A percentile compares a stretch with the other conserved stretches of the same genome.
Evolutionary conservation across 2,797 vertebrate species (phyloP).

Genomic region (Astyanax mexicanus): DNA sequence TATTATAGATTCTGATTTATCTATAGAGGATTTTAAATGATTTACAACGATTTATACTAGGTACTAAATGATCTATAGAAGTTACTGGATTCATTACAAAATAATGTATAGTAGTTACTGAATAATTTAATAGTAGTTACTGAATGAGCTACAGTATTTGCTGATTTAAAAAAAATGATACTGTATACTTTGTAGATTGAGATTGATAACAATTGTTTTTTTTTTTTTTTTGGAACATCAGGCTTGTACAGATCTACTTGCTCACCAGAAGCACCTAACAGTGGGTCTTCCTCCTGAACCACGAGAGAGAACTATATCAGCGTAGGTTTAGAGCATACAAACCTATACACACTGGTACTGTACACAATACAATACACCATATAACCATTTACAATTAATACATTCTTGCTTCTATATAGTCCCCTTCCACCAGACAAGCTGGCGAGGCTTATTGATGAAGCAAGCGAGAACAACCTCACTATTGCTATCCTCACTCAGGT

Average conservation of each 20-base stretch:
- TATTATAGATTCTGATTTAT: no score
- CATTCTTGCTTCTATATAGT: slow-evolving; percentile 61
- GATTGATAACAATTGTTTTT: no score
- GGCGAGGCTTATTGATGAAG: slow-evolving; percentile 89
- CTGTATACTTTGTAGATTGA: no score
- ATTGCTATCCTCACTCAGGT: slow-evolving; percentile 95
- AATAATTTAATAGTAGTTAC: no score
- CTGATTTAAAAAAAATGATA: no score
- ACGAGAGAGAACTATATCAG: slow-evolving; percentile 91
- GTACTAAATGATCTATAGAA: no score
- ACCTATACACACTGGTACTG: slow-evolving; percentile 7
- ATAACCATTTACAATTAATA: no score
- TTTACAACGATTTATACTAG: no score
- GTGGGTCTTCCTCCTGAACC: slow-evolving; percentile 91
- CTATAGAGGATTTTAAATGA: no score
- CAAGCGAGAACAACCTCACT: slow-evolving; percentile 90
- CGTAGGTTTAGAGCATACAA: slow-evolving; percentile 72
- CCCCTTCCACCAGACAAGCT: slow-evolving; percentile 89
- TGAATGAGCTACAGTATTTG: no score
- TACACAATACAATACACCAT: not conserved
- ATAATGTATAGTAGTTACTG: no score
- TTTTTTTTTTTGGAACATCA: slow-evolving; percentile 50
- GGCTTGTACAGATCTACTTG: slow-evolving; percentile 83
- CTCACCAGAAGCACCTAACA: slow-evolving; percentile 83
- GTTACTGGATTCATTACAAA: no score